Conservation (phyloP, 2,888 invertebrate species). For the Diloba caeruleocephala region DNA sequence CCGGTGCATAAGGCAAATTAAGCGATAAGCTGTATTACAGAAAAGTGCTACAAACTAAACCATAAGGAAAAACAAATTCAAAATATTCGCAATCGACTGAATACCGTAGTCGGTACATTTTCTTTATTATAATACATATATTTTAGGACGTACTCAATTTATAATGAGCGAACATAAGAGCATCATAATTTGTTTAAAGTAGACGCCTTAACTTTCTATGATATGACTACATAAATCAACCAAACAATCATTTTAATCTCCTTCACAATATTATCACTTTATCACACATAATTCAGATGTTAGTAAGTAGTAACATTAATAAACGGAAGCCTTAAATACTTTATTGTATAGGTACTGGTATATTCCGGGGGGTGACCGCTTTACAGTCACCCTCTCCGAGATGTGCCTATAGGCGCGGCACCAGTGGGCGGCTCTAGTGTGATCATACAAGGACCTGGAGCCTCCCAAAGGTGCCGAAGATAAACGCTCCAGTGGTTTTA, state of each 20-base stretch:
- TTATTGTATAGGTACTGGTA: conserved; percentile 12
- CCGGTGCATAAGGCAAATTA: conserved; percentile 2
- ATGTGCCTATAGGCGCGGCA: no score
- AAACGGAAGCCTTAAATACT: conserved; percentile 24
- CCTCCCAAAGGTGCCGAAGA: no score
- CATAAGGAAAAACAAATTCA: conserved; percentile 5
- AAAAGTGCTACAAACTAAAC: conserved; percentile 15
- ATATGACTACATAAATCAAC: conserved; percentile 76
- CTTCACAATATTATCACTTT: conserved; percentile 70
- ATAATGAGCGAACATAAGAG: conserved; percentile 68
- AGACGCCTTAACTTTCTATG: conserved; percentile 61
- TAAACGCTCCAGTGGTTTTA: no score
- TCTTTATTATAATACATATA: conserved; percentile 51
- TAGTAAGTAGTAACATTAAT: conserved; percentile 38
- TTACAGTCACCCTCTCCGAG: no score
- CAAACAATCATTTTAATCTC: conserved; percentile 57
- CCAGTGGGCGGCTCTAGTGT: no score
- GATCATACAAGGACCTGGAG: no score
- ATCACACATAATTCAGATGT: conserved; percentile 68
- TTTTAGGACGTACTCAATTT: conserved; percentile 69
- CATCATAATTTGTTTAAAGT: conserved; percentile 46
- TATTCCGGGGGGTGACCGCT: no score
- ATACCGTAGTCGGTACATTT: conserved; percentile 24
- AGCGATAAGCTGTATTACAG: conserved; percentile 34
- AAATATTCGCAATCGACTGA: conserved; percentile 24